These are phyloP conservation scores for Papilio protenor DNA, from an alignment of 2,888 invertebrate species.

Conservation along the genomic window DNA sequence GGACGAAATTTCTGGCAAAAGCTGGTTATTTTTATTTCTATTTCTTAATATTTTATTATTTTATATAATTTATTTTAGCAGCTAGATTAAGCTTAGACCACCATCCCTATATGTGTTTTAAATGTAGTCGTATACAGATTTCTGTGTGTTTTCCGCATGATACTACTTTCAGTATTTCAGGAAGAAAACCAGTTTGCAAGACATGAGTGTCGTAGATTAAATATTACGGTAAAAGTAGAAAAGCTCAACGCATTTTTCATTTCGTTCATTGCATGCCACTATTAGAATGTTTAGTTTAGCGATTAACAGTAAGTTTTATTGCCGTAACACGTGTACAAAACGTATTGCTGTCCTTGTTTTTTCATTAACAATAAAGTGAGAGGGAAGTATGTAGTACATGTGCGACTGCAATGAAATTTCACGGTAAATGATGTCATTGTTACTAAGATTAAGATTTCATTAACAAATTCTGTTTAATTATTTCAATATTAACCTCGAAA, in stretches of 20 bases:
- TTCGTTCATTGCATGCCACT: conserved; percentile 36
- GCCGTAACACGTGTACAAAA: not conserved
- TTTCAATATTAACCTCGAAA: not conserved
- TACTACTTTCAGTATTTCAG: conserved; percentile 40
- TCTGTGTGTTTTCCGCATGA: conserved; percentile 35
- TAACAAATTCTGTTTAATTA: not conserved
- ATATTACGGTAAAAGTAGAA: conserved; percentile 32
- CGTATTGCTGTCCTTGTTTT: not conserved
- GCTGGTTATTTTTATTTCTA: not conserved
- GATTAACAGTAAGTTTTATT: not conserved
- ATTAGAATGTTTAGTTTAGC: not conserved
- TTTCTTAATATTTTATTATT: not conserved
- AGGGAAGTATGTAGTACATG: not conserved
- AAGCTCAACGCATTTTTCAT: conserved; percentile 11
- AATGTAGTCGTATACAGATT: not conserved
- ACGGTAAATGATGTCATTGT: not conserved
- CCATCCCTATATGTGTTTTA: not conserved
- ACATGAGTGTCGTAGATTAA: conserved; percentile 28
- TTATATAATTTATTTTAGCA: not conserved
- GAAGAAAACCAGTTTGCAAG: conserved; percentile 23
- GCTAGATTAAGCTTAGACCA: not conserved
- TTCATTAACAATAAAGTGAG: not conserved
- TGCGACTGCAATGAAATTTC: not conserved
- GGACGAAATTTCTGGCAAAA: too few relatives aligned
- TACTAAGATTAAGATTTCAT: not conserved